A percentile compares a stretch with the other conserved stretches of the same genome.
phyloP scores from a whole-genome alignment of 2,888 invertebrate species.

The Pollenia griseotomentosa region DNA sequence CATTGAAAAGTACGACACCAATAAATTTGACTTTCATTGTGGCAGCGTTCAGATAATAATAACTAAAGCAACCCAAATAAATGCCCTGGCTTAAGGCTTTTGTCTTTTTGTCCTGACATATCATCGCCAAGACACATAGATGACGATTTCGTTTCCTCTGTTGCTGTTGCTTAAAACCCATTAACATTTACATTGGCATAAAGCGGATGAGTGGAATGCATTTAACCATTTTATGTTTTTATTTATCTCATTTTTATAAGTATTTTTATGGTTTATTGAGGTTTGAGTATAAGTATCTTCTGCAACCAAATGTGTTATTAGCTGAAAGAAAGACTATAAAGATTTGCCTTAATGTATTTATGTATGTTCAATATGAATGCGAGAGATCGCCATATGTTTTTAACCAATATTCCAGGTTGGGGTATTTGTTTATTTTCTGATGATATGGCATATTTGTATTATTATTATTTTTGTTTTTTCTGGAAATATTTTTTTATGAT shows the following conservation, averaged over 20 bases:
- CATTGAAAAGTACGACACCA: too few species aligned
- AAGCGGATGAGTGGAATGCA: slow-evolving; percentile 56
- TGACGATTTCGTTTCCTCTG: slow-evolving; percentile 4
- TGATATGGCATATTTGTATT: slow-evolving; percentile 49
- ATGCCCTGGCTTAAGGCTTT: slow-evolving; percentile 12
- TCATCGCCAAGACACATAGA: neutral
- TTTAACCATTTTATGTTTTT: slow-evolving; percentile 67
- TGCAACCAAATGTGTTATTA: slow-evolving; percentile 42
- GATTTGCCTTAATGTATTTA: slow-evolving; percentile 26
- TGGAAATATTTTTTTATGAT: slow-evolving; percentile 59
- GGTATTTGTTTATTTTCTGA: slow-evolving; percentile 59
- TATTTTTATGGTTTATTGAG: slow-evolving; percentile 64
- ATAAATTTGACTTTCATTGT: neutral
- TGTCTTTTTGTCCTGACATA: slow-evolving; percentile 34
- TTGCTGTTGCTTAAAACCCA: neutral
- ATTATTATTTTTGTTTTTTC: slow-evolving; percentile 25
- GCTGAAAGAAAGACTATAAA: slow-evolving; percentile 47
- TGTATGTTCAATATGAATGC: neutral
- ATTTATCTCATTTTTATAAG: slow-evolving; percentile 44
- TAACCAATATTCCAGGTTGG: slow-evolving; percentile 19
- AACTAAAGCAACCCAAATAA: slow-evolving; percentile 20
- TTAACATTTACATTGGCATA: slow-evolving; percentile 46
- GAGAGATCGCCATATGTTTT: slow-evolving; percentile 28
- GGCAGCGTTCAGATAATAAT: neutral
- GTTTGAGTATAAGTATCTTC: slow-evolving; percentile 38